A percentile compares a stretch with the other conserved stretches of the same genome.
These are phyloP conservation scores for Masnerella sp. DNA, from an alignment of 2,888 invertebrate species.

Conservation along the genomic window DNA sequence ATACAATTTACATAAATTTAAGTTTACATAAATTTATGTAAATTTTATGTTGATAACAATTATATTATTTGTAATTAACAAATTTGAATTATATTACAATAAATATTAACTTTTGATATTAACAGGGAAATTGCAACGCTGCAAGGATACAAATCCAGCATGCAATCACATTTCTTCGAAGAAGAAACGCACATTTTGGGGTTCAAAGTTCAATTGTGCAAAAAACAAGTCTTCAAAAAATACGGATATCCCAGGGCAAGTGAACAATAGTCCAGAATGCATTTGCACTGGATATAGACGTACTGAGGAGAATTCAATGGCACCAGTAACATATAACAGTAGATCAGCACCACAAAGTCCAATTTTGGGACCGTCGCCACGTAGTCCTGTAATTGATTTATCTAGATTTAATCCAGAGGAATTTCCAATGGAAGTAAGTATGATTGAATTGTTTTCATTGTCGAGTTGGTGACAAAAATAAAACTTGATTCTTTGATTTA, in stretches of 20 bases:
- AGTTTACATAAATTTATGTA: too few species aligned
- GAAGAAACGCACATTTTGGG: conserved; percentile 76
- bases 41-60: too few species aligned
- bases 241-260: conserved; percentile 75
- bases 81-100: not conserved
- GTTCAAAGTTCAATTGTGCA: conserved; percentile 75
- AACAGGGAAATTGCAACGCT: conserved; percentile 71
- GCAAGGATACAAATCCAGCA: conserved; percentile 72
- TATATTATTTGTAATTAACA: not conserved
- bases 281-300: conserved; percentile 84
- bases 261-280: conserved; percentile 79
- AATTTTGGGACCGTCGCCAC: conserved; percentile 72
- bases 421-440: conserved; percentile 78
- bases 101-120: conserved; percentile 3
- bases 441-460: too few species aligned
- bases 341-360: conserved; percentile 75
- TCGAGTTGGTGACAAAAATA: too few species aligned
- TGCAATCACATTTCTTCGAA: conserved; percentile 75
- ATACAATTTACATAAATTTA: too few species aligned
- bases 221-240: conserved; percentile 75
- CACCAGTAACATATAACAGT: conserved; percentile 71
- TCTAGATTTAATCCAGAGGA: conserved; percentile 79
- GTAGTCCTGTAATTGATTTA: conserved; percentile 79
- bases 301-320: conserved; percentile 78
- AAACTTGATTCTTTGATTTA: too few species aligned